Percentiles rank a stretch among this genome's conserved stretches.
phyloP scores from a whole-genome alignment of 2,797 vertebrate species.

The Liasis olivaceus region DNA sequence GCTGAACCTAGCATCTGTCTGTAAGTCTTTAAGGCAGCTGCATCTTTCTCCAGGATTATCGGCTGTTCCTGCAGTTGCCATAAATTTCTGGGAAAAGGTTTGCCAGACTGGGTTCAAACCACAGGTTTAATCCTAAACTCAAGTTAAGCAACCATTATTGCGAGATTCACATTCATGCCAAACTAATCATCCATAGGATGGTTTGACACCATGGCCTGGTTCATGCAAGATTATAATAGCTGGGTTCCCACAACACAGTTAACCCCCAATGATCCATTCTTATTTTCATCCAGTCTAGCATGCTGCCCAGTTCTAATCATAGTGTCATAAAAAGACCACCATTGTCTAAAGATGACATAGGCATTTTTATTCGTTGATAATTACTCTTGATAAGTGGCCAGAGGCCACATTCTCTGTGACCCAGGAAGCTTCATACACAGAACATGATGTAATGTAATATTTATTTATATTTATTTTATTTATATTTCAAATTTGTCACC shows the following conservation, averaged over 20 bases:
- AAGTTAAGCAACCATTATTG: background rate
- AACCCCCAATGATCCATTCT: background rate
- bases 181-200: background rate
- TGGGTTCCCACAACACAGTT: background rate
- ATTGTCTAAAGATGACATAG: background rate
- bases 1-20: background rate
- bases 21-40: background rate
- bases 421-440: no score
- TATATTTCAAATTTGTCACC: no score
- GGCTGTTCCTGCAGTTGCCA: background rate
- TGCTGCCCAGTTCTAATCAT: background rate
- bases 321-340: background rate
- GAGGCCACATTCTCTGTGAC: no score
- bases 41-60: background rate
- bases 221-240: background rate
- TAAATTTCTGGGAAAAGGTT: background rate
- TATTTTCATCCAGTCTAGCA: background rate
- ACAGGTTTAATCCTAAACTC: background rate
- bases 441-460: no score
- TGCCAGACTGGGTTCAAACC: background rate
- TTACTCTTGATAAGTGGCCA: background rate
- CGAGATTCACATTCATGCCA: background rate
- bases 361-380: background rate
- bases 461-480: no score
- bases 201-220: background rate